phyloP scores from a whole-genome alignment of 2,888 invertebrate species.

The Coenonympha glycerion region DNA sequence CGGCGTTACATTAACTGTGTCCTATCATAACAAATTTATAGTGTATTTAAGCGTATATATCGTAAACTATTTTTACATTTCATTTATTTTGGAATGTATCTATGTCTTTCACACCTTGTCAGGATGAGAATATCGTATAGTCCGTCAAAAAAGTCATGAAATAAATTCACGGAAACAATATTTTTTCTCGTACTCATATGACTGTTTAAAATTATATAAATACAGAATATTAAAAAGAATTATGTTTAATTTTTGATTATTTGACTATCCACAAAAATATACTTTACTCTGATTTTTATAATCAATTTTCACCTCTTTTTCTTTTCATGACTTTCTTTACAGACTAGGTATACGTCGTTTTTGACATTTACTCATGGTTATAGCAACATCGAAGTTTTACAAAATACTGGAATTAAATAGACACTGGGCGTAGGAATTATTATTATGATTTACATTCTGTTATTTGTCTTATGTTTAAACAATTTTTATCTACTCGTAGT shows the following conservation, averaged over 20 bases:
- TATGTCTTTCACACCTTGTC: constrained; percentile 47
- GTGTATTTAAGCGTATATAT: constrained; percentile 67
- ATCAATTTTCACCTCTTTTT: too few species aligned
- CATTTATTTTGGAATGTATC: constrained; percentile 62
- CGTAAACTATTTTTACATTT: constrained; percentile 49
- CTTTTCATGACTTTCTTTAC: too few species aligned
- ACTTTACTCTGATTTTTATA: too few species aligned
- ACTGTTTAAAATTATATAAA: too few species aligned
- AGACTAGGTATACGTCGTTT: too few species aligned
- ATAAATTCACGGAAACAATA: too few species aligned
- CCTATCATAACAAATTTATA: constrained; percentile 53
- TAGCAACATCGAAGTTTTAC: constrained; percentile 37
- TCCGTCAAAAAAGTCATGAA: too few species aligned
- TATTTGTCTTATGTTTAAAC: constrained; percentile 52
- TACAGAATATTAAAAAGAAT: too few species aligned
- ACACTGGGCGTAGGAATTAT: constrained; percentile 41
- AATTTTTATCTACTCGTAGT: constrained; percentile 57
- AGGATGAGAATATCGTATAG: constrained; percentile 39
- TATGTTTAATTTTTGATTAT: too few species aligned
- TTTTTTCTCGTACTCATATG: too few species aligned
- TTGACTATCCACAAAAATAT: too few species aligned
- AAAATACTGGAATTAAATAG: constrained; percentile 35
- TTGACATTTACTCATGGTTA: constrained; percentile 37
- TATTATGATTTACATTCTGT: constrained; percentile 39
- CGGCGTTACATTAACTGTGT: constrained; percentile 60